Evolutionary conservation across 1,140 invertebrate species (phyloP), one percentile per base, ranked within the genome.

Genomic region (Diachasmimorpha longicaudata): DNA sequence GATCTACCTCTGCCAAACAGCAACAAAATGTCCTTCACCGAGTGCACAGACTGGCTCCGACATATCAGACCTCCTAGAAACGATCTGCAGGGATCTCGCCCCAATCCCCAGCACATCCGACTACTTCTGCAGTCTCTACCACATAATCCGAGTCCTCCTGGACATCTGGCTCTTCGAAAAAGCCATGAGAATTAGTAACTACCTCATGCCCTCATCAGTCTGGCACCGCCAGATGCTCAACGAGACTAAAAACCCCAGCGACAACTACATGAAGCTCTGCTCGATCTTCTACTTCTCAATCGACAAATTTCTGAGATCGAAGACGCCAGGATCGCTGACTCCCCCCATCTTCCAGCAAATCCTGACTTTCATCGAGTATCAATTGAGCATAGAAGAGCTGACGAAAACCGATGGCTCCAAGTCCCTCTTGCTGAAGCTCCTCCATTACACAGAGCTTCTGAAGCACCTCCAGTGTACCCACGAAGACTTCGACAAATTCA

Each of bases 141-240:
- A 73, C 21, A 44, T 73, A n/a, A 14, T 67, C 8, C 16, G 14
- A 31, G 39, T 39, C 19, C 63, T 73, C 23, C n/a, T 66, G 3
- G 58, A 63, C 1, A 81, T 79, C 42, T 9, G 76, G n/a, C 36
- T 80, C n/a, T 81, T 80, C 37, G 48, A 79, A 1, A 78, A 85
- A 74, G 85, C 84, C n/a, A 76, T 72, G 42, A 14, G 79, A 21
- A 69, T 85, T 9, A 81, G 71, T 36, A 73, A 31, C 52, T 80
- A 79, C 39, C 25, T 84, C 39, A 23, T 79, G 67, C 75, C 77
- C 70, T 58, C 70, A n/a, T 44, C 36, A 0, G 37, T 13, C 4
- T 73, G 36, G 25, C n/a, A 66, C n/a, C n/a, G 6, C 6, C 14
- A 36, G 36, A 73, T 63, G 16, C 16, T 14, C 16, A n/a, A 21